A percentile compares a stretch with the other conserved stretches of the same genome.
Conservation (phyloP, 2,888 invertebrate species). For the Agonopterix arenella region DNA sequence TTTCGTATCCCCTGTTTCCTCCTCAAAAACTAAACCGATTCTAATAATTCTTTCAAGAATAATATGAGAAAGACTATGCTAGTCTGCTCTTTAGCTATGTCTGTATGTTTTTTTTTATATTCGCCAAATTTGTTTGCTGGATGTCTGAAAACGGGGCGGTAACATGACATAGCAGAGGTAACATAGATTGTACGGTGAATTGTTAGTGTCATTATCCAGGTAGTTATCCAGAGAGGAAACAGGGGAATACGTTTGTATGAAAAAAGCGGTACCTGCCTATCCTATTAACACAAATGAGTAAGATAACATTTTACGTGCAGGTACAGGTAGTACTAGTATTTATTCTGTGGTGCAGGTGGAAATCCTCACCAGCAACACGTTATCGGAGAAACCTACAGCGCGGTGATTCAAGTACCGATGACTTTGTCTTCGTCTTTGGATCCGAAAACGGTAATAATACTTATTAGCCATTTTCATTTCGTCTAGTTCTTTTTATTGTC, state of each 20-base stretch:
- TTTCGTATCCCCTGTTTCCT: no score
- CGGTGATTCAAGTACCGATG: conserved; percentile 78
- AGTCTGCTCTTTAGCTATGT: no score
- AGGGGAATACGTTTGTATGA: neutral
- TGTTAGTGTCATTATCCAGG: neutral
- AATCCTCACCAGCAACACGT: conserved; percentile 55
- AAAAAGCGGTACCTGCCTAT: neutral
- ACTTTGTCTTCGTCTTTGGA: conserved; percentile 85
- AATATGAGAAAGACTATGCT: no score
- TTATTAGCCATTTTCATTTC: neutral
- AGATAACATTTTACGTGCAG: conserved; percentile 14
- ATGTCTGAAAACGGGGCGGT: no score
- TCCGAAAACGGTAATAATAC: conserved; percentile 71
- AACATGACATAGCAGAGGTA: no score
- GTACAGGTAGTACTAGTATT: no score
- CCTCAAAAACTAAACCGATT: no score
- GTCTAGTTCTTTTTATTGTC: neutral
- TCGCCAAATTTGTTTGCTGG: no score
- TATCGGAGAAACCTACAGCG: conserved; percentile 68
- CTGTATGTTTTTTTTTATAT: no score
- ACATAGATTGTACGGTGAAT: neutral
- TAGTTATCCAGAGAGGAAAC: no score
- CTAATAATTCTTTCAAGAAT: no score
- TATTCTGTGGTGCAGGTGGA: conserved; percentile 39
- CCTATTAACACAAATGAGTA: neutral